These are phyloP conservation scores for Epizoanthus ramosus DNA, from an alignment of 92 coral and sea anemone genomes.

Conservation along the genomic window DNA sequence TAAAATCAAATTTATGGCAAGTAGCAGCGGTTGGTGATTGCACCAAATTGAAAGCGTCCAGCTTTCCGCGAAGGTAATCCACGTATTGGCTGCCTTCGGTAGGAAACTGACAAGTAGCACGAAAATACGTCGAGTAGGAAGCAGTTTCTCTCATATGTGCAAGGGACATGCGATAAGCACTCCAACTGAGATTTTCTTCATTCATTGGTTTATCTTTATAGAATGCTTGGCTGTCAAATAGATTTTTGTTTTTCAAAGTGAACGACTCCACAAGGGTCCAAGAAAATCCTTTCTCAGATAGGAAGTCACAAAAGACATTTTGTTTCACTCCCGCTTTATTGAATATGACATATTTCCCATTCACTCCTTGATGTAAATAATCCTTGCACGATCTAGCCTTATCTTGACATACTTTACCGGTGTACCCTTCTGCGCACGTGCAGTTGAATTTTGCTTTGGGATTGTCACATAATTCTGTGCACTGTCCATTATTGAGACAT, in stretches of 20 bases:
- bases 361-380: background rate
- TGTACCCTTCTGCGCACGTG: slow-evolving; percentile 44
- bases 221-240: slow-evolving; percentile 36
- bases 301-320: slow-evolving; percentile 3
- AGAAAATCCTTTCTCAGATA: slow-evolving; percentile 31
- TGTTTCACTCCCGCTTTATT: background rate
- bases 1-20: slow-evolving; percentile 36
- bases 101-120: slow-evolving; percentile 22
- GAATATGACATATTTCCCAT: slow-evolving; percentile 3
- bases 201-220: slow-evolving; percentile 17
- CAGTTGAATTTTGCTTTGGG: slow-evolving; percentile 52
- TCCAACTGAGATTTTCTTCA: background rate
- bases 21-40: background rate
- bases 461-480: slow-evolving; percentile 53
- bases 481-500: slow-evolving; percentile 62
- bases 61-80: slow-evolving; percentile 9
- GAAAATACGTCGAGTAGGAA: background rate
- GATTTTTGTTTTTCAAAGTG: slow-evolving; percentile 43
- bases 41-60: background rate
- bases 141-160: slow-evolving; percentile 7
- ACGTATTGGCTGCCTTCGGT: background rate
- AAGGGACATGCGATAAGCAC: background rate
- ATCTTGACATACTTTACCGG: slow-evolving; percentile 52
- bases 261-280: slow-evolving; percentile 70
- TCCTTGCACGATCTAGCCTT: slow-evolving; percentile 14